Evolutionary conservation across 2,113 vertebrate species (phyloP).

Genomic region (Lichenostomus cassidix): DNA sequence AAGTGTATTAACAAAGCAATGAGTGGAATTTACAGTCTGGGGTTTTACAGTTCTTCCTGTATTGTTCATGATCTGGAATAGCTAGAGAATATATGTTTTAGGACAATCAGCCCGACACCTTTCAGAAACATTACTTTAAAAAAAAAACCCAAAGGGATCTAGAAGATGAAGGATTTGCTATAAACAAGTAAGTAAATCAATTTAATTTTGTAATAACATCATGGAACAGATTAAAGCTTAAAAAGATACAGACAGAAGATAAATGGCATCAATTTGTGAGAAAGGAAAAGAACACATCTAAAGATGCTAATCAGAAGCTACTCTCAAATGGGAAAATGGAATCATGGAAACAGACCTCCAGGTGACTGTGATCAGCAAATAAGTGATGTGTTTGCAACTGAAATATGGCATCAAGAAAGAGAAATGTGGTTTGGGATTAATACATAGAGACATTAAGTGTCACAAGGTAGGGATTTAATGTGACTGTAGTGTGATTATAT

Average conservation of each 20-base stretch:
- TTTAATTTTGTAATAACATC: not conserved
- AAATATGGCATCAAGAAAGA: not conserved
- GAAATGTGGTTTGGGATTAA: not conserved
- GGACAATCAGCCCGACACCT: not conserved
- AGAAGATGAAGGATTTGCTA: not conserved
- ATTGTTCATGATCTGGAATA: not conserved
- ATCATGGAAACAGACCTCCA: not conserved
- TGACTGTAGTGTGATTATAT: not conserved
- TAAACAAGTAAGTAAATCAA: not conserved
- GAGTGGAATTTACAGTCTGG: not conserved
- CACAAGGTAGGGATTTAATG: not conserved
- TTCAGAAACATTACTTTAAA: not conserved
- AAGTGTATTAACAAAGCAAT: not conserved
- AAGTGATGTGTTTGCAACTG: not conserved
- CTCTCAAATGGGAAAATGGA: not conserved
- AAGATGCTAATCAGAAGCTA: not conserved
- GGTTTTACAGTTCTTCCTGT: not conserved
- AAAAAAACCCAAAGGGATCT: not conserved
- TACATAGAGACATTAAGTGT: not conserved
- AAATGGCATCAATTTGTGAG: not conserved
- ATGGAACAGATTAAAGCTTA: not conserved
- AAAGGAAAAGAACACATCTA: not conserved
- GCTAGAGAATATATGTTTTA: not conserved
- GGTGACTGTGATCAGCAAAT: not conserved
- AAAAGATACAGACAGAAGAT: not conserved